Evolutionary conservation across 1,140 invertebrate genomes (phyloP).

Genomic region (Akabosia matsudoensis): DNA sequence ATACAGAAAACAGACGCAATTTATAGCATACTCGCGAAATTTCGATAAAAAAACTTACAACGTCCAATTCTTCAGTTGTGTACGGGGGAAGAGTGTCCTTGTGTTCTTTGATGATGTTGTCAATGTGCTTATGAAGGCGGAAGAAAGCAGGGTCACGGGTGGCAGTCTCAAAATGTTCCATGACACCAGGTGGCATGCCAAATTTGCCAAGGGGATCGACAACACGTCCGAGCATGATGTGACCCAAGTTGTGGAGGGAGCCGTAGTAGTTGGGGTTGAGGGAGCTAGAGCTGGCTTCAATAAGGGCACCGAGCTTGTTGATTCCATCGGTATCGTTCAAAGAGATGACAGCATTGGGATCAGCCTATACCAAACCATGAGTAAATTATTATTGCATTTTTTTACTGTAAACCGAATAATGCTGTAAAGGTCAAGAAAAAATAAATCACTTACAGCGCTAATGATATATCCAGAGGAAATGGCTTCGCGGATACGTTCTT

Average conservation of each 20-base stretch:
- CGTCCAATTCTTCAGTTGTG: slow-evolving; percentile 51
- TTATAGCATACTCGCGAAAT: too few relatives aligned
- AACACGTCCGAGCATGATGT: slow-evolving; percentile 44
- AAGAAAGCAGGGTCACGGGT: slow-evolving; percentile 66
- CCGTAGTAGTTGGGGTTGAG: slow-evolving; percentile 48
- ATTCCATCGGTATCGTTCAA: slow-evolving; percentile 44
- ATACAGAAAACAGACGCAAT: too few relatives aligned
- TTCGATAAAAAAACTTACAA: too few relatives aligned
- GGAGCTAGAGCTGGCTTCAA: slow-evolving; percentile 46
- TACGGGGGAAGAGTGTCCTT: slow-evolving; percentile 48
- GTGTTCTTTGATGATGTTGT: slow-evolving; percentile 57
- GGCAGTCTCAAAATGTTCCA: slow-evolving; percentile 58
- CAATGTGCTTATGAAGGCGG: slow-evolving; percentile 59
- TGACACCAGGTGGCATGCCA: slow-evolving; percentile 51
- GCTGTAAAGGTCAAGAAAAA: neutral
- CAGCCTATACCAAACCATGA: slow-evolving; percentile 41
- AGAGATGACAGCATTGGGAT: slow-evolving; percentile 47
- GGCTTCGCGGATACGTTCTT: slow-evolving; percentile 61
- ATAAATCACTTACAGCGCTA: neutral
- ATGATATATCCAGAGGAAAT: slow-evolving; percentile 62
- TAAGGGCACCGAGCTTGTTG: slow-evolving; percentile 43
- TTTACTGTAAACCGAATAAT: neutral
- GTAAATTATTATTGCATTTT: neutral
- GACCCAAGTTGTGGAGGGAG: slow-evolving; percentile 48
- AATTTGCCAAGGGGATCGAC: slow-evolving; percentile 47